phyloP scores from a whole-genome alignment of 2,888 invertebrate genomes.

The Volucella bombylans region DNA sequence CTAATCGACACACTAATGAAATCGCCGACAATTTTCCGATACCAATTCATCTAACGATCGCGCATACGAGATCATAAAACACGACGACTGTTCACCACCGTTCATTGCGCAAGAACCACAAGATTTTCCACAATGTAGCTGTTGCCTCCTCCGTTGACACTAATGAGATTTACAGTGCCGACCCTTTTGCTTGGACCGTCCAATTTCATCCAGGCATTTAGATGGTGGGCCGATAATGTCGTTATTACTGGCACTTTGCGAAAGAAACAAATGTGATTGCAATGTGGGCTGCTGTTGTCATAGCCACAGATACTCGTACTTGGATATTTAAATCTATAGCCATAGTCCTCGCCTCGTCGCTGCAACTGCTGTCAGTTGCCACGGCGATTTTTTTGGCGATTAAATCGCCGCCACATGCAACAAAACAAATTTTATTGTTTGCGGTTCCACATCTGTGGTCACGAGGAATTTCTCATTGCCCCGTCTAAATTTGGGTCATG shows the following conservation, averaged over 20 bases:
- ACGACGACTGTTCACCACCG: conserved; percentile 7
- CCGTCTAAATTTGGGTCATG: conserved; percentile 1
- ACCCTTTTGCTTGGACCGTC: conserved; percentile 40
- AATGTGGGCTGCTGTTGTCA: conserved; percentile 22
- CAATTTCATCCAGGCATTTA: conserved; percentile 2
- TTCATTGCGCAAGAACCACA: conserved; percentile 41
- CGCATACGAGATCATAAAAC: conserved; percentile 31
- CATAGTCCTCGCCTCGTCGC: not conserved
- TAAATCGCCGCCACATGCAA: conserved; percentile 46
- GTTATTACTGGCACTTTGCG: conserved; percentile 52
- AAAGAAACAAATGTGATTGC: conserved; percentile 47
- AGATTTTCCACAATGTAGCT: not conserved
- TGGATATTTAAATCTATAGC: too few relatives aligned
- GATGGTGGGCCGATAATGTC: conserved; percentile 50
- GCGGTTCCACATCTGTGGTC: conserved; percentile 67
- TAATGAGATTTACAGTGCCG: conserved; percentile 64
- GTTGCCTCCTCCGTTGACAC: conserved; percentile 30
- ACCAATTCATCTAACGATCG: conserved; percentile 17
- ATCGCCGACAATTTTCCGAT: not conserved
- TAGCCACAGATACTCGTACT: too few relatives aligned
- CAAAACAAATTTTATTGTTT: conserved; percentile 56
- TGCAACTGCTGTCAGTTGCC: conserved; percentile 13
- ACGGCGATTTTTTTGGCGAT: conserved; percentile 41
- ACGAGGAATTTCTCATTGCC: conserved; percentile 35
- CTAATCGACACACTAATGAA: conserved; percentile 2